A percentile compares a stretch with the other conserved stretches of the same genome.
Evolutionary conservation across 1,140 invertebrate species (phyloP).

Genomic region (Apis florea): DNA sequence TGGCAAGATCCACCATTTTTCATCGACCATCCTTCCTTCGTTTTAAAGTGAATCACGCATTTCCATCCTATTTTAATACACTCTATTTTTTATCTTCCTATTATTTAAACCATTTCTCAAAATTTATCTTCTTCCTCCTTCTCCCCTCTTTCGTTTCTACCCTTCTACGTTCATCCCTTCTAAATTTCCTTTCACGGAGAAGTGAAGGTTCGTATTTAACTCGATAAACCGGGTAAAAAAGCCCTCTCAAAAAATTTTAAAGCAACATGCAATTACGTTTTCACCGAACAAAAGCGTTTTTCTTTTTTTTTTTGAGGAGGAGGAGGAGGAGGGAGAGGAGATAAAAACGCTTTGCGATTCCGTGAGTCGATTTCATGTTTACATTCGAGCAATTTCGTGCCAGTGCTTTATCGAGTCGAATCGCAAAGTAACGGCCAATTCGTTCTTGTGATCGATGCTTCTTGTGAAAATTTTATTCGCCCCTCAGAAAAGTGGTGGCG

Average conservation of each 20-base stretch:
- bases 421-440: not conserved
- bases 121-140: not conserved
- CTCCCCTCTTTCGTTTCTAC: not conserved
- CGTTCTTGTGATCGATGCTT: not conserved
- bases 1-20: not conserved
- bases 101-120: not conserved
- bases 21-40: not conserved
- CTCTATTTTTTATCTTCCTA: not conserved
- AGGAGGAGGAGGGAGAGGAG: not conserved
- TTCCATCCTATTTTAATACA: not conserved
- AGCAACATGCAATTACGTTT: conserved; percentile 28
- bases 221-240: no score
- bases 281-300: conserved; percentile 6
- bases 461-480: not conserved
- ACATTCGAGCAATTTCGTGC: conserved; percentile 12
- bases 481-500: no score
- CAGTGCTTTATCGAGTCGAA: conserved; percentile 10
- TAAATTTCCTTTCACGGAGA: not conserved
- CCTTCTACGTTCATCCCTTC: not conserved
- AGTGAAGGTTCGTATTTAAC: conserved; percentile 1
- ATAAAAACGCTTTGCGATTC: no score
- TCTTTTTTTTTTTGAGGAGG: conserved; percentile 1
- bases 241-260: conserved; percentile 22
- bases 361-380: conserved; percentile 24
- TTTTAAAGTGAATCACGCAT: not conserved